Conservation (phyloP, 2,888 invertebrate genomes). For the Carterocephalus palaemon region DNA sequence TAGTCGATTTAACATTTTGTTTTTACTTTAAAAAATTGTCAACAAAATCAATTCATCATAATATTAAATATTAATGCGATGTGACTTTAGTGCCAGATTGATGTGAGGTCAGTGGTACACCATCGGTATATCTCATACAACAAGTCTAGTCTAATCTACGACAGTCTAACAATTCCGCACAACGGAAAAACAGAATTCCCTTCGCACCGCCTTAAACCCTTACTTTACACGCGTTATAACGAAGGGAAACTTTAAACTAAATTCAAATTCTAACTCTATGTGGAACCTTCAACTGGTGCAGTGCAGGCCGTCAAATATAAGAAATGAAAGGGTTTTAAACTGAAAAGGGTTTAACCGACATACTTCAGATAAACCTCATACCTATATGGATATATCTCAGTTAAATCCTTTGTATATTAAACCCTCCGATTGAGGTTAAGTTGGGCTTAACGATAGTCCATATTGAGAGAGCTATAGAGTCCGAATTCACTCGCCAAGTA, state of each 20-base stretch:
- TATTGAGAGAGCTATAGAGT: slow-evolving; percentile 45
- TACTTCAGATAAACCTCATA: no score
- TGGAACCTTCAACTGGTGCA: slow-evolving; percentile 66
- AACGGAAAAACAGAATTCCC: slow-evolving; percentile 74
- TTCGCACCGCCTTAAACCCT: slow-evolving; percentile 54
- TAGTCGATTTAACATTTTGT: no score
- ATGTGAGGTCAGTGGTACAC: slow-evolving; percentile 48
- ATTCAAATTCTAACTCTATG: slow-evolving; percentile 54
- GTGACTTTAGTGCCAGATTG: no score
- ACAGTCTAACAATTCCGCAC: slow-evolving; percentile 77
- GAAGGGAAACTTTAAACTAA: slow-evolving; percentile 62
- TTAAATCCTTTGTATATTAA: no score
- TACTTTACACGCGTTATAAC: slow-evolving; percentile 61
- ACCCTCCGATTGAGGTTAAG: no score
- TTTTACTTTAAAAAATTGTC: no score
- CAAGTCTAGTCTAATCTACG: slow-evolving; percentile 69
- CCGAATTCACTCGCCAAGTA: slow-evolving; percentile 33
- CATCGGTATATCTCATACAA: slow-evolving; percentile 63
- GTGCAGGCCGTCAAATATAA: slow-evolving; percentile 56
- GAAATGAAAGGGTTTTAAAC: slow-evolving; percentile 30
- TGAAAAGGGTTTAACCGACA: slow-evolving; percentile 34
- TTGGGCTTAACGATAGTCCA: slow-evolving; percentile 10
- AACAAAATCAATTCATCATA: no score
- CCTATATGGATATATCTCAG: no score
- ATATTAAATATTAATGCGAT: no score